Conservation (phyloP, 2,113 vertebrate species). For the Daphoenositta chrysoptera region DNA sequence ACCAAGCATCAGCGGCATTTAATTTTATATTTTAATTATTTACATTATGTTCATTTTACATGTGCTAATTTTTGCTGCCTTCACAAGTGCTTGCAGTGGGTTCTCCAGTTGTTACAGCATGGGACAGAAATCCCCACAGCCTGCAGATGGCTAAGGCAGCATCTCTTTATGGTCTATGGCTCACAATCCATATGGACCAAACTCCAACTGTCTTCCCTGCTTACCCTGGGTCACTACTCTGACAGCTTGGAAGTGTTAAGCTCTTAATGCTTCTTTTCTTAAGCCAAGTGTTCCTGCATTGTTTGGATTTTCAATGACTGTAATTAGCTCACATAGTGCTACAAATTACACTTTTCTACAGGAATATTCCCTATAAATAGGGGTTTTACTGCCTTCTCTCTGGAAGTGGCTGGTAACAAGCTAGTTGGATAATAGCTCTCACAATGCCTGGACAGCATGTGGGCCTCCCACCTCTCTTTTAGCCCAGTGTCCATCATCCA, state of each 20-base stretch:
- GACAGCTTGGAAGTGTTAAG: not conserved
- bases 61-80: not conserved
- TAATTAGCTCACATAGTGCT: not conserved
- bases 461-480: not conserved
- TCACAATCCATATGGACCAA: rapidly evolving
- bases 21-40: not conserved
- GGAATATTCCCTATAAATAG: not conserved
- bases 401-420: not conserved
- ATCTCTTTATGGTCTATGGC: not conserved
- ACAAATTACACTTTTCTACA: not conserved
- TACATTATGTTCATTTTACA: not conserved
- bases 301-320: not conserved
- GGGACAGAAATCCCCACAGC: not conserved
- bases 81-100: not conserved
- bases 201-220: rapidly evolving
- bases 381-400: not conserved
- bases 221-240: not conserved
- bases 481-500: not conserved
- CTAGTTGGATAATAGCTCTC: not conserved
- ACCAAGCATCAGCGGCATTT: not conserved
- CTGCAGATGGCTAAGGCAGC: not conserved
- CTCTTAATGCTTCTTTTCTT: not conserved
- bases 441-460: not conserved
- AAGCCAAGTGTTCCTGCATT: not conserved
- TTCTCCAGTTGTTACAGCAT: not conserved